These are phyloP conservation scores for Crotalus tigris DNA, from an alignment of 2,113 vertebrate species.

Conservation along the genomic window DNA sequence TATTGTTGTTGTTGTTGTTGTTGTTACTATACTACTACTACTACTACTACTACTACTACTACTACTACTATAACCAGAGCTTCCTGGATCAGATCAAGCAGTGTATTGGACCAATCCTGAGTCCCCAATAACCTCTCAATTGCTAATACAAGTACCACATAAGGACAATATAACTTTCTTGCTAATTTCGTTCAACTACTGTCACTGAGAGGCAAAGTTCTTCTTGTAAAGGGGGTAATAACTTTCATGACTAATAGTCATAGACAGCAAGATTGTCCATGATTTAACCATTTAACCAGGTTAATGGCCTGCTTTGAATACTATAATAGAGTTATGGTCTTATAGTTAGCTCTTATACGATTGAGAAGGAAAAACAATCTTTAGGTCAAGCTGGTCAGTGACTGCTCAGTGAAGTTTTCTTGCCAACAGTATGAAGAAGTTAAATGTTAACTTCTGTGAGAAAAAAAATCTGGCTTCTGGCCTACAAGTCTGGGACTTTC, in stretches of 20 bases:
- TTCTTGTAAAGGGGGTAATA: not conserved
- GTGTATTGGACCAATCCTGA: not conserved
- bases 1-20: no score
- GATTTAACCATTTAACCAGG: not conserved
- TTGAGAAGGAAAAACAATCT: not conserved
- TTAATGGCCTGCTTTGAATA: not conserved
- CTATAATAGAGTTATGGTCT: not conserved
- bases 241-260: not conserved
- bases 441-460: not conserved
- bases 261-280: not conserved
- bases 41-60: no score
- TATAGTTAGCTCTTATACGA: not conserved
- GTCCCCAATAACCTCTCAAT: not conserved
- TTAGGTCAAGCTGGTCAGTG: not conserved
- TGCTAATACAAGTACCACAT: not conserved
- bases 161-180: not conserved
- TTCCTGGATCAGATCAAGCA: not conserved
- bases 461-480: not conserved
- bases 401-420: not conserved
- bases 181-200: not conserved
- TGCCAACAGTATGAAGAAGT: not conserved
- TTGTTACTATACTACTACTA: no score
- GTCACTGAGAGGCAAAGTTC: not conserved
- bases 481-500: not conserved
- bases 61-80: not conserved